Base-by-base conservation (phyloP, 2,797 vertebrate species). In the Syndactyla subalaris region DNA sequence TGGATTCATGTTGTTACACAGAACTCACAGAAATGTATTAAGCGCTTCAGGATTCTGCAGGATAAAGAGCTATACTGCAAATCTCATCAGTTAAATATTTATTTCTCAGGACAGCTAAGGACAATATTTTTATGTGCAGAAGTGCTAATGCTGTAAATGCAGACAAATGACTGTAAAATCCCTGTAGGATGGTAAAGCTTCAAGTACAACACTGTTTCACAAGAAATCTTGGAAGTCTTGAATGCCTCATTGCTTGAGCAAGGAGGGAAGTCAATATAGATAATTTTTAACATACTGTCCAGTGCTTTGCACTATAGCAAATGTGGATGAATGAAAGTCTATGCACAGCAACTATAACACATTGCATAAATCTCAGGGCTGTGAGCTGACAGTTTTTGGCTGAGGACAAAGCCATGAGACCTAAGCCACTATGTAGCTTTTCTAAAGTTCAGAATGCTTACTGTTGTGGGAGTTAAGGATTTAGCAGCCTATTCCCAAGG, bases 141-240 rank as follows among this genome's bases (percentile, higher is more conserved):
- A 75, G 34, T 58, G 57, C 63, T 82, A 77, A 84, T 54, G 29
- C 36, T 92, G 59, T 74, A 93, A 92, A 80, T 81, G 45, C 24
- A 95, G 89, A 92, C 43, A 95, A 87, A 82, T 71, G 49, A 77
- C 34, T 34, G 15, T 45, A 66, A 92, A 95, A 85, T 94, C 52
- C 74, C 59, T 72, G 30, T 54, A 77, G 72, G 21, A 73, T n/a
- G 26, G 27, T 79, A 87, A 80, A 86, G 8, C 59, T 88, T n/a
- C 46, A 72, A 88, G 65, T 85, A 58, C 46, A 81, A 76, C 23
- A 58, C 21, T n/a, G 19, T 79, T 88, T 90, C 55, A 70, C 63
- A 72, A 66, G 77, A 82, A 81, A 78, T 71, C 55, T 91, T 91
- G 66, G 45, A 67, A 92, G 78, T 89, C 46, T 74, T 70, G 70